Percentiles rank a stretch among this genome's conserved stretches.
Conservation (phyloP, 2,888 invertebrate genomes). For the Oscheius onirici region DNA sequence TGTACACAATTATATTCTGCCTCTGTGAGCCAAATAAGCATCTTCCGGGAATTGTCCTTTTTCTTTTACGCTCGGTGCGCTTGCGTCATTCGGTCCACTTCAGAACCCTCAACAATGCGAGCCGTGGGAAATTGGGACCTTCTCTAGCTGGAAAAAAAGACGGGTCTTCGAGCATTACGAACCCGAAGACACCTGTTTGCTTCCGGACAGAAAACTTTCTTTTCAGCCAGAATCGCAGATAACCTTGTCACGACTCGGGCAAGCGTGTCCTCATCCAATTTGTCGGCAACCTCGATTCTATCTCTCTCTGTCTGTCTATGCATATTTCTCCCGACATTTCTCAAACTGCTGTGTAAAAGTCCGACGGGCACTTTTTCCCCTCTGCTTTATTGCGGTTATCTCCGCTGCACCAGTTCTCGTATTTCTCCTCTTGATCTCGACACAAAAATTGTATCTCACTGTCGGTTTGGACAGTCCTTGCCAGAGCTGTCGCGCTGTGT, state of each 20-base stretch:
- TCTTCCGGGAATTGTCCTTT: too few species aligned
- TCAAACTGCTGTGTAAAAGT: neutral
- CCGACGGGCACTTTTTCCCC: neutral
- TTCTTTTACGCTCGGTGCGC: too few species aligned
- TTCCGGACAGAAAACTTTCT: too few species aligned
- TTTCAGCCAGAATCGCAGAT: constrained; percentile 13
- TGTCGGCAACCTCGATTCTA: constrained; percentile 4
- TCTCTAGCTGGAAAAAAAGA: too few species aligned
- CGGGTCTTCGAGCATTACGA: too few species aligned
- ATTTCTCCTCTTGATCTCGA: neutral
- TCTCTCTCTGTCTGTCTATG: constrained; percentile 5
- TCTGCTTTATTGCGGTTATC: neutral
- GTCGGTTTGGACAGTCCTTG: neutral
- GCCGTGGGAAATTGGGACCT: too few species aligned
- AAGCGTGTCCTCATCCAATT: constrained; percentile 32
- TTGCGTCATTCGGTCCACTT: too few species aligned
- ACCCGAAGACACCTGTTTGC: too few species aligned
- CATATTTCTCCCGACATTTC: neutral
- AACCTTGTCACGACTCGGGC: constrained; percentile 21
- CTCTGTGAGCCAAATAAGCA: too few species aligned
- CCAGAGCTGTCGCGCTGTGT: constrained; percentile 6
- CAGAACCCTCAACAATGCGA: too few species aligned
- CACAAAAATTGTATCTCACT: neutral
- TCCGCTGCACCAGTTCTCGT: too few species aligned
- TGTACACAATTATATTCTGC: too few species aligned